A percentile compares a stretch with the other conserved stretches of the same genome.
Evolutionary conservation across 2,888 invertebrate species (phyloP).

Genomic region (Spilosoma lubricipeda): DNA sequence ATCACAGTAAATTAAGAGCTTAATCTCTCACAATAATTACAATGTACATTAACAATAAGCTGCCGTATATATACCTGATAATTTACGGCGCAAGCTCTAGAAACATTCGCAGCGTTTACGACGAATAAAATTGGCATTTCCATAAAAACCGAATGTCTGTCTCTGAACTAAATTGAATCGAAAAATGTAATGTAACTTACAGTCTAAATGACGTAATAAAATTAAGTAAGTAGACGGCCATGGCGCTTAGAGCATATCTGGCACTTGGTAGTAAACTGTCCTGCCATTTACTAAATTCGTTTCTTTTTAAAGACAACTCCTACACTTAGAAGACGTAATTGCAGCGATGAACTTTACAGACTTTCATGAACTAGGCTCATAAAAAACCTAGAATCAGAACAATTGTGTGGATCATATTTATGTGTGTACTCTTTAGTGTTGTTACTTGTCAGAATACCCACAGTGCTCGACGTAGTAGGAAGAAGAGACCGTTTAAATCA

Average conservation of each 20-base stretch:
- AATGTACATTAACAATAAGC: background rate
- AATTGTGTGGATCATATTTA: no score
- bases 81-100: background rate
- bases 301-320: background rate
- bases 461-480: no score
- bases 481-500: no score
- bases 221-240: constrained; percentile 20
- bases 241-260: background rate
- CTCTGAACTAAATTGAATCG: constrained; percentile 26
- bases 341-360: no score
- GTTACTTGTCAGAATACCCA: no score
- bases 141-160: constrained; percentile 24
- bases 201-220: constrained; percentile 30
- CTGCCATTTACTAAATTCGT: background rate
- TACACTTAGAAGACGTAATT: no score
- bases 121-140: constrained; percentile 21
- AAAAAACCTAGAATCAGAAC: no score
- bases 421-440: no score
- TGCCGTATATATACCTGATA: background rate
- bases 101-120: constrained; percentile 15
- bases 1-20: background rate
- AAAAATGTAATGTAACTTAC: constrained; percentile 29
- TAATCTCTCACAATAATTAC: background rate
- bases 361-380: no score
- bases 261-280: background rate